These are phyloP conservation scores for Chrysomela aeneicollis DNA, from an alignment of 2,888 invertebrate species.

Conservation along the genomic window DNA sequence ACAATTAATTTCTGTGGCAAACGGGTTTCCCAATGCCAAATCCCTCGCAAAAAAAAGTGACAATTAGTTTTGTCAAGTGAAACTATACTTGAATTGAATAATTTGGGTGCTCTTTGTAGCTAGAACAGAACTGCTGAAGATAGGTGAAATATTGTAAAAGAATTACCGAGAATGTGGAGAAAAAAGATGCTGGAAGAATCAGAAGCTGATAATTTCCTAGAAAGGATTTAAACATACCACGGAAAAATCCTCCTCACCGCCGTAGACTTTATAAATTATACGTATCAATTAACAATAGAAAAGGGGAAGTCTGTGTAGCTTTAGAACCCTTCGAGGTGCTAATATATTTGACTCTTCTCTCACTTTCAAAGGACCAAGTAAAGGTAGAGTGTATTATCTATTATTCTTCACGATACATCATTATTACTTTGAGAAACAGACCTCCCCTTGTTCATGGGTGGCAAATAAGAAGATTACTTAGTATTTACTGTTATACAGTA, in stretches of 20 bases:
- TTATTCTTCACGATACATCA: slow-evolving; percentile 25
- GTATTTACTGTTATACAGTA: background rate
- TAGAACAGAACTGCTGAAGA: too few species aligned
- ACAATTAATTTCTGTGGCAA: too few species aligned
- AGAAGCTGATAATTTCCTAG: too few species aligned
- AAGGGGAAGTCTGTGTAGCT: slow-evolving; percentile 18
- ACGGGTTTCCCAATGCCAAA: too few species aligned
- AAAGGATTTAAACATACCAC: too few species aligned
- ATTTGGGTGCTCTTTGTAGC: too few species aligned
- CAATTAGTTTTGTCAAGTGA: too few species aligned
- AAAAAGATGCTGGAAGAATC: too few species aligned
- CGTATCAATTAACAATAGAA: slow-evolving; percentile 12
- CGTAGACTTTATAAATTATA: background rate
- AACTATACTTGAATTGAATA: too few species aligned
- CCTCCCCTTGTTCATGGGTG: slow-evolving; percentile 25
- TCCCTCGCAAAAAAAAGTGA: too few species aligned
- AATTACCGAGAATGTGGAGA: too few species aligned
- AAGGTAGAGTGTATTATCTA: slow-evolving; percentile 19
- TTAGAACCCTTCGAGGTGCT: slow-evolving; percentile 13
- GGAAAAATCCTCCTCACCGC: background rate
- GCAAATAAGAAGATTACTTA: slow-evolving; percentile 29
- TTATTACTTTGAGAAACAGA: slow-evolving; percentile 27
- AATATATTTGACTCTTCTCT: slow-evolving; percentile 21
- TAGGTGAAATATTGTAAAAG: too few species aligned
- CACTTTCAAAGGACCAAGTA: background rate